A percentile compares a stretch with the other conserved stretches of the same genome.
These are phyloP conservation scores for Charina bottae DNA, from an alignment of 2,113 vertebrate species.

Conservation along the genomic window DNA sequence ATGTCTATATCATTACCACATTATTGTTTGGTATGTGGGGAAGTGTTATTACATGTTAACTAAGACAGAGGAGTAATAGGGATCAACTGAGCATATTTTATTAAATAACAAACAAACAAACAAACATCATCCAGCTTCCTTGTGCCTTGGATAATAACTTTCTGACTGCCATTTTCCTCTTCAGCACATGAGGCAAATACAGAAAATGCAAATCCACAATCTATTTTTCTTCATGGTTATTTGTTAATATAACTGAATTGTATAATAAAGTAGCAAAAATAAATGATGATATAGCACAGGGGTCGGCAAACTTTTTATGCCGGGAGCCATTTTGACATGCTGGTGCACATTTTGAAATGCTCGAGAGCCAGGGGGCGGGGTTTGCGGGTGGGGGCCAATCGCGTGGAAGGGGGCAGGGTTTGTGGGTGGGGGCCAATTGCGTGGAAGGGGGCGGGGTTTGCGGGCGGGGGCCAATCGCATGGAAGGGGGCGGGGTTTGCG, in stretches of 20 bases:
- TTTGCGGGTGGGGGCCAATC: too few species aligned
- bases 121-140: too few species aligned
- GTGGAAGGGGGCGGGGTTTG: too few species aligned
- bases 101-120: constrained; percentile 4
- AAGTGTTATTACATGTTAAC: constrained; percentile 36
- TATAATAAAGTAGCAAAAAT: constrained; percentile 63
- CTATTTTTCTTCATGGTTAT: constrained; percentile 46
- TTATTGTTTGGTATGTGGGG: constrained; percentile 41
- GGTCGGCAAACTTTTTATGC: too few species aligned
- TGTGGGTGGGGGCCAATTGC: too few species aligned
- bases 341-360: too few species aligned
- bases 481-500: too few species aligned
- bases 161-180: constrained; percentile 62
- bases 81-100: constrained; percentile 56
- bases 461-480: too few species aligned
- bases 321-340: too few species aligned
- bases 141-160: constrained; percentile 50
- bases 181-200: constrained; percentile 34
- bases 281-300: constrained; percentile 10
- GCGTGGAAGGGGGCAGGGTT: too few species aligned
- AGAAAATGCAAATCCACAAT: constrained; percentile 55
- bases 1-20: constrained; percentile 13
- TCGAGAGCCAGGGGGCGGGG: too few species aligned
- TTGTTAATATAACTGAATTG: constrained; percentile 55
- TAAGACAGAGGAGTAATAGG: constrained; percentile 67